phyloP scores from a whole-genome alignment of 2,797 vertebrate species.

The Coranthus polyacanthus region DNA sequence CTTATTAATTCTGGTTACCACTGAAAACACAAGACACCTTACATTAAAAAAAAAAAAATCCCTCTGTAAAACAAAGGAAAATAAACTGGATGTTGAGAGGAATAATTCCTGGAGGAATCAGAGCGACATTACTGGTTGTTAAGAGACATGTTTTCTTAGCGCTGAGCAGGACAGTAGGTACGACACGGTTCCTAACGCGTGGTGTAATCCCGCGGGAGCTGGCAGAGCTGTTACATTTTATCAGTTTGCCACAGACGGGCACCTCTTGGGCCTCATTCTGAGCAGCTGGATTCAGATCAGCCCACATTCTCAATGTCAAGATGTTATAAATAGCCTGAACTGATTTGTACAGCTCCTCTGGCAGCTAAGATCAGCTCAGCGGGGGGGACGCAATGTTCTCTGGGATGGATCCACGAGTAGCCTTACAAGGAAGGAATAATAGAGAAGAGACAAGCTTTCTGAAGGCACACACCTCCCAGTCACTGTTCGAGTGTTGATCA shows the following conservation, averaged over 20 bases:
- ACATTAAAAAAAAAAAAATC: conserved; percentile 6
- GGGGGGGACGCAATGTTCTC: conserved; percentile 34
- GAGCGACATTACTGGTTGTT: not conserved
- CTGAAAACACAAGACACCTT: not conserved
- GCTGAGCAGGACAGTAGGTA: conserved; percentile 42
- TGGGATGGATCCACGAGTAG: conserved; percentile 22
- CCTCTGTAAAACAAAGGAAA: no score
- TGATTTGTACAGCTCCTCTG: conserved; percentile 70
- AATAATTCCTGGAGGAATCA: conserved; percentile 15
- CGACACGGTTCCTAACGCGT: conserved; percentile 26
- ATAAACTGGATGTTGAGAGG: not conserved
- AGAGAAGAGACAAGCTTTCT: conserved; percentile 17
- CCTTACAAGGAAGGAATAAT: conserved; percentile 14
- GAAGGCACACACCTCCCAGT: not conserved
- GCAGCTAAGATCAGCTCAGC: conserved; percentile 49
- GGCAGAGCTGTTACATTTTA: conserved; percentile 69
- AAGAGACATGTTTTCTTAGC: conserved; percentile 17
- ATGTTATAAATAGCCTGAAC: conserved; percentile 80
- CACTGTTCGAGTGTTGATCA: not conserved
- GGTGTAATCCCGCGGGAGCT: conserved; percentile 63
- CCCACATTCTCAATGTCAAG: conserved; percentile 81
- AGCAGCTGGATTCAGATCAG: conserved; percentile 74
- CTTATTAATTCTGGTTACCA: not conserved
- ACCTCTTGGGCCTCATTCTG: conserved; percentile 64
- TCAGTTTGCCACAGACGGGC: conserved; percentile 73